phyloP scores from a whole-genome alignment of 1,140 invertebrate species.

The Scaptomyza hsui region DNA sequence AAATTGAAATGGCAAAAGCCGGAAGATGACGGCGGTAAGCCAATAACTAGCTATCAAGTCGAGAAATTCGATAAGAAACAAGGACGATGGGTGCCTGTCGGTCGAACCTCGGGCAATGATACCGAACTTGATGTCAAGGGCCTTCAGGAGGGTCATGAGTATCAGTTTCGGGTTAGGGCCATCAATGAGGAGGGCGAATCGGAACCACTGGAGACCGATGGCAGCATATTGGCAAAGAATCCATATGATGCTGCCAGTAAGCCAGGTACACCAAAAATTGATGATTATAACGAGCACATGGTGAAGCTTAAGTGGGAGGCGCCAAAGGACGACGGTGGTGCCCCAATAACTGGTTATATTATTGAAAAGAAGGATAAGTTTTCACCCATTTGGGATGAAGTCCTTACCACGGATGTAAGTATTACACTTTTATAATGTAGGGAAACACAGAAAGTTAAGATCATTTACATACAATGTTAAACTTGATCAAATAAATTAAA shows the following conservation, averaged over 20 bases:
- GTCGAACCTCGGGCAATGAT: slow-evolving; percentile 89
- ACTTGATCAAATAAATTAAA: no score
- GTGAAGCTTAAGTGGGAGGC: slow-evolving; percentile 97
- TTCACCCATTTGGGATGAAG: slow-evolving; percentile 94
- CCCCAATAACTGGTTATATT: slow-evolving; percentile 97
- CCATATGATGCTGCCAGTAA: slow-evolving; percentile 91
- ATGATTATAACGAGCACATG: slow-evolving; percentile 96
- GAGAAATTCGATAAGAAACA: slow-evolving; percentile 98
- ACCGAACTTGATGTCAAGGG: slow-evolving; percentile 96
- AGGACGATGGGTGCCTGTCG: slow-evolving; percentile 96
- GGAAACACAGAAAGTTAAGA: no score
- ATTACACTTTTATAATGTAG: background rate
- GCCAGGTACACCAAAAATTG: slow-evolving; percentile 93
- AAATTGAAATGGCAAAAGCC: slow-evolving; percentile 98
- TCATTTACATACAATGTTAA: no score
- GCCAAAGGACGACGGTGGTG: slow-evolving; percentile 95
- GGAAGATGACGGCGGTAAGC: slow-evolving; percentile 98
- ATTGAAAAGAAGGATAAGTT: slow-evolving; percentile 99
- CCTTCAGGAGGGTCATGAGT: slow-evolving; percentile 96
- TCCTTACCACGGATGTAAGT: slow-evolving; percentile 90
- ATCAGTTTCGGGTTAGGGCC: slow-evolving; percentile 98
- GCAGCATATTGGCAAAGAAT: slow-evolving; percentile 85
- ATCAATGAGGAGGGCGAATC: slow-evolving; percentile 99
- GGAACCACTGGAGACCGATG: slow-evolving; percentile 95
- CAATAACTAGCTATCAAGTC: slow-evolving; percentile 97